Evolutionary conservation across 2,113 vertebrate species (phyloP), one percentile per base, ranked within the genome.

Genomic region (Nibea albiflora): DNA sequence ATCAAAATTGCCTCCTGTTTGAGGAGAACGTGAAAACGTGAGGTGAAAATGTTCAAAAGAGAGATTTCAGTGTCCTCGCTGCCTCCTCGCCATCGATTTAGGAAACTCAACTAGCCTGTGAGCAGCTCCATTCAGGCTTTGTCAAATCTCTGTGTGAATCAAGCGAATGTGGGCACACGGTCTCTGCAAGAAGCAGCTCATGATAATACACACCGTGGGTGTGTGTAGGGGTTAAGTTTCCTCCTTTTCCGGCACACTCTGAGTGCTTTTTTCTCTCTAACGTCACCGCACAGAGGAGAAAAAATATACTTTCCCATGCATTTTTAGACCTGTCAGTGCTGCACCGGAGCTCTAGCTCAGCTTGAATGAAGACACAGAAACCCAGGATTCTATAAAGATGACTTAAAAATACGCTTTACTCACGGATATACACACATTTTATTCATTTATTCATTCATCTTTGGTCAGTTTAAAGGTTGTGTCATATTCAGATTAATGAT

Each of bases 111-210:
- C 75, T 75, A n/a, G 83, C 69, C 79, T 71, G 72, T 61, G 76
- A 84, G 76, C 74, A 19, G 49, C 62, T 88, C 74, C 85, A 72
- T 87, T 88, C 71, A 81, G 61, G 57, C 60, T 10, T 49, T 74
- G 70, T 76, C n/a, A 82, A 86, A 57, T 72, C 85, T 89, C 85
- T 84, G 83, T 79, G 70, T 69, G 74, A 81, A 80, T 83, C 74
- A 81, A 85, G 44, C 46, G 56, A 78, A 83, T 75, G 61, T 88
- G 85, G n/a, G 78, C 85, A 76, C 65, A 65, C 35, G 26, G 68
- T 71, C 60, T n/a, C 24, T 64, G n/a, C n/a, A 57, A 85, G 52
- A 69, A 85, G 77, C 15, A 71, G 80, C 72, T 80, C 76, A 83
- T 72, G 50, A 71, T 80, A 74, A 71, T 24, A 53, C 82, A 61